These are phyloP conservation scores for Raja brachyura DNA, from an alignment of 2,113 vertebrate genomes.

Conservation along the genomic window DNA sequence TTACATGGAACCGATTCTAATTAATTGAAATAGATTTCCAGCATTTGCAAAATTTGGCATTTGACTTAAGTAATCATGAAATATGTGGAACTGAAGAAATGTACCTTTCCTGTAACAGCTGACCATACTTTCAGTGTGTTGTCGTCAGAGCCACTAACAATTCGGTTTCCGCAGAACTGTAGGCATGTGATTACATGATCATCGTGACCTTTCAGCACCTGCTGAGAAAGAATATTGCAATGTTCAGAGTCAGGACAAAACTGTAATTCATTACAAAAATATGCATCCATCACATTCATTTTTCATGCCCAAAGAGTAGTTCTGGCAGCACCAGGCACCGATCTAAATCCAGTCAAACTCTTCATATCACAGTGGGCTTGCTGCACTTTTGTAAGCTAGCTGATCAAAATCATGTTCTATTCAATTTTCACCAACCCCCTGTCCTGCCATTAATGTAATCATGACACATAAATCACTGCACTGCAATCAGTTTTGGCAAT, in stretches of 20 bases:
- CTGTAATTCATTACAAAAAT: background rate
- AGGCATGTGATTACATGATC: conserved; percentile 98
- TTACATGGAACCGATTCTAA: no score
- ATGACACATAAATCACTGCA: background rate
- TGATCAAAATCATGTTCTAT: background rate
- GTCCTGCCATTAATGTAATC: background rate
- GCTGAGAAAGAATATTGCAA: conserved; percentile 36
- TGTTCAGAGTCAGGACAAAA: background rate
- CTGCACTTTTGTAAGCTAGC: background rate
- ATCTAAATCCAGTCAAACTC: background rate
- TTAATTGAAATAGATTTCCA: no score
- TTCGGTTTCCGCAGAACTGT: conserved; percentile 95
- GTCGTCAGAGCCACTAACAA: conserved; percentile 96
- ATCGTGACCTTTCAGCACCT: conserved; percentile 98
- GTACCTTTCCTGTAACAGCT: conserved; percentile 93
- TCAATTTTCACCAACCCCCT: background rate
- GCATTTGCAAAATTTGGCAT: no score
- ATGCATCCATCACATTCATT: background rate
- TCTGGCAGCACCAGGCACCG: background rate
- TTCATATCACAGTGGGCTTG: background rate
- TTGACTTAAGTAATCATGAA: background rate
- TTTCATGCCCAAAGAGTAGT: background rate
- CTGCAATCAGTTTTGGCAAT: background rate
- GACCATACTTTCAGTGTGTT: conserved; percentile 99
- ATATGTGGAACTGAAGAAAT: background rate